phyloP scores from a whole-genome alignment of 2,888 invertebrate species.

The Pheosia tremula region DNA sequence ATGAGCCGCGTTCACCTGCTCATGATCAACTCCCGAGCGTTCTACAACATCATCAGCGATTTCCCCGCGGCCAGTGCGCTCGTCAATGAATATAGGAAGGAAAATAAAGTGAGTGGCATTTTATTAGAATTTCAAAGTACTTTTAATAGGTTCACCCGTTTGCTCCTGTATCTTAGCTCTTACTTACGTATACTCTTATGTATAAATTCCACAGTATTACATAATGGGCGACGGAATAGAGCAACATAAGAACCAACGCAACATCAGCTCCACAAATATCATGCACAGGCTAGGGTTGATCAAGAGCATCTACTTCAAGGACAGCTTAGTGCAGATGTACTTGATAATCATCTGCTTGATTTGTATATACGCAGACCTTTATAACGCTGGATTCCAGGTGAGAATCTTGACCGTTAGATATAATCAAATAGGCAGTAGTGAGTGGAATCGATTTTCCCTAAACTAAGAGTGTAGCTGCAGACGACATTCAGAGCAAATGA shows the following conservation, averaged over 20 bases:
- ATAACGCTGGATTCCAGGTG: slow-evolving; percentile 64
- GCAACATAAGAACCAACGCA: slow-evolving; percentile 22
- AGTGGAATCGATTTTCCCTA: too few relatives aligned
- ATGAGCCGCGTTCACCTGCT: slow-evolving; percentile 58
- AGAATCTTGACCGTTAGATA: not conserved
- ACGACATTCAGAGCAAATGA: too few relatives aligned
- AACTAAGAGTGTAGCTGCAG: too few relatives aligned
- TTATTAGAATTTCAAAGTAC: not conserved
- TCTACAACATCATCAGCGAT: slow-evolving; percentile 61
- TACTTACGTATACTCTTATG: too few relatives aligned
- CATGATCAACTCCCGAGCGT: slow-evolving; percentile 56
- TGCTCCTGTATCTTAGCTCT: too few relatives aligned
- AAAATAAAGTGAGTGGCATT: slow-evolving; percentile 17
- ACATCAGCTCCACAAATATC: slow-evolving; percentile 14
- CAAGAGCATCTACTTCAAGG: slow-evolving; percentile 47
- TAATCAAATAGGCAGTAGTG: too few relatives aligned
- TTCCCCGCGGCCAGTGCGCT: slow-evolving; percentile 53
- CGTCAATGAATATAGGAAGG: slow-evolving; percentile 39
- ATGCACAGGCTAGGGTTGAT: slow-evolving; percentile 32
- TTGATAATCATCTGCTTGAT: slow-evolving; percentile 55
- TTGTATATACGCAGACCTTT: slow-evolving; percentile 60
- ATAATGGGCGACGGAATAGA: slow-evolving; percentile 43
- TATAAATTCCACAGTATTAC: slow-evolving; percentile 43
- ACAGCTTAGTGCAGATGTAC: slow-evolving; percentile 50
- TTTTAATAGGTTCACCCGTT: too few relatives aligned